A percentile compares a stretch with the other conserved stretches of the same genome.
These are phyloP conservation scores for Melanostoma scalare DNA, from an alignment of 2,888 invertebrate genomes.

Conservation along the genomic window DNA sequence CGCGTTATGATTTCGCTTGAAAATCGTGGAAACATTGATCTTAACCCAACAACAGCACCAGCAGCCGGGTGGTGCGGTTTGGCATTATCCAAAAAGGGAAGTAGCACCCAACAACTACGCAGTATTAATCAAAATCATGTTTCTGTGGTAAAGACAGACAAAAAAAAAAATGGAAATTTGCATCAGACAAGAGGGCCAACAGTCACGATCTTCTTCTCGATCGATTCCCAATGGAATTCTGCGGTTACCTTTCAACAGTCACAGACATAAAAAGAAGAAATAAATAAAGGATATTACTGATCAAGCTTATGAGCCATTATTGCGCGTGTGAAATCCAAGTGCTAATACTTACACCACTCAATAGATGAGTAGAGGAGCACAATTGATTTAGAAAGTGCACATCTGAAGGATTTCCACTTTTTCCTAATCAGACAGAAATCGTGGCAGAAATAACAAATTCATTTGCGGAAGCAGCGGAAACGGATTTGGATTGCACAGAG, in stretches of 20 bases:
- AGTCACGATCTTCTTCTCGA: constrained; percentile 66
- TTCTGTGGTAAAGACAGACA: constrained; percentile 17
- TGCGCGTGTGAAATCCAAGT: constrained; percentile 60
- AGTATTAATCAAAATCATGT: constrained; percentile 69
- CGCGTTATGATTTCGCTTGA: constrained; percentile 38
- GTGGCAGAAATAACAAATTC: constrained; percentile 47
- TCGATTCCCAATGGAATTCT: constrained; percentile 49
- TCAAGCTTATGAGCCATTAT: constrained; percentile 19
- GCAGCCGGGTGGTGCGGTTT: neutral
- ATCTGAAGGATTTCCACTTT: constrained; percentile 61
- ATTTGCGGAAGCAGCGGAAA: constrained; percentile 55
- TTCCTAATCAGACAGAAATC: constrained; percentile 46
- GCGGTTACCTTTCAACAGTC: constrained; percentile 36
- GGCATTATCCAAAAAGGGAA: constrained; percentile 15
- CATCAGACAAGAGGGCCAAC: constrained; percentile 49
- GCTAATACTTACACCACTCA: constrained; percentile 29
- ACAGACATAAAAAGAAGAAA: constrained; percentile 16
- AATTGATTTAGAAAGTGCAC: constrained; percentile 69
- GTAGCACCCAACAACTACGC: constrained; percentile 46
- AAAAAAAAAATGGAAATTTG: constrained; percentile 25
- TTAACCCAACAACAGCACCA: constrained; percentile 22
- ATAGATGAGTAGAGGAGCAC: constrained; percentile 14
- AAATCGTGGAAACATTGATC: constrained; percentile 64
- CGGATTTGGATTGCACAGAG: neutral
- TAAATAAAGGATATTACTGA: neutral